Base-by-base conservation (phyloP, 92 coral and sea anemone genomes). In the Porites divaricata region DNA sequence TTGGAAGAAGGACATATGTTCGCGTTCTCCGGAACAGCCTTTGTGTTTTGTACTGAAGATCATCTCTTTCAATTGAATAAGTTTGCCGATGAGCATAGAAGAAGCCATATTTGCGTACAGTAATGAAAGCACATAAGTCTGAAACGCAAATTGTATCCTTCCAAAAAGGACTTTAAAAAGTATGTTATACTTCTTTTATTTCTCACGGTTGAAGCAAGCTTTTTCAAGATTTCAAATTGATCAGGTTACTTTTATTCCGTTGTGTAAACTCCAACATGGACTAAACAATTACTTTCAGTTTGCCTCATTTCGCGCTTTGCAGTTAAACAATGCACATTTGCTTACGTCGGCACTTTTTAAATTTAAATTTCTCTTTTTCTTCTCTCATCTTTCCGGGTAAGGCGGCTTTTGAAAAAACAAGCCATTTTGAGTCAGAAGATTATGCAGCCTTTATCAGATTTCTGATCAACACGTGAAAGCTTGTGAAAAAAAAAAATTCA, bases 341-440 rank as follows among this genome's bases (percentile, higher is more conserved):
- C 85, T 69, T 69, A 67, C 84, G 76, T 80, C 76, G 76, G 77
- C 85, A 69, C 6, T 53, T 51, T 79, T 77, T 12, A 14, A 4
- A 26, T 77, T 57, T 24, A 14, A 41, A 25, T 56, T 24, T 63
- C 19, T 22, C 23, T 19, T 61, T 11, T 19, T 24, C 59, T n/a
- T 19, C 25, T 25, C 50, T 66, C 9, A 25, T 26, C 25, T 28
- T 80, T 6, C 16, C 58, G 13, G 13, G 50, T 21, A 2, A 20
- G 72, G 58, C 85, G 76, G 66, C 54, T 28, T 69, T n/a, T 35
- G 45, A 2, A 28, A 80, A 73, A 24, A 56, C 57, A 52, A 13
- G 9, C 21, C 16, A 10, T 69, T 80, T 62, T 53, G 71, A 22
- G 48, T 59, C 16, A 45, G 11, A 77, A 28, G 2, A 23, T 62